Percentiles rank a stretch among this genome's conserved stretches.
These are phyloP conservation scores for Pseudoatta argentina DNA, from an alignment of 1,140 invertebrate species.

Conservation along the genomic window DNA sequence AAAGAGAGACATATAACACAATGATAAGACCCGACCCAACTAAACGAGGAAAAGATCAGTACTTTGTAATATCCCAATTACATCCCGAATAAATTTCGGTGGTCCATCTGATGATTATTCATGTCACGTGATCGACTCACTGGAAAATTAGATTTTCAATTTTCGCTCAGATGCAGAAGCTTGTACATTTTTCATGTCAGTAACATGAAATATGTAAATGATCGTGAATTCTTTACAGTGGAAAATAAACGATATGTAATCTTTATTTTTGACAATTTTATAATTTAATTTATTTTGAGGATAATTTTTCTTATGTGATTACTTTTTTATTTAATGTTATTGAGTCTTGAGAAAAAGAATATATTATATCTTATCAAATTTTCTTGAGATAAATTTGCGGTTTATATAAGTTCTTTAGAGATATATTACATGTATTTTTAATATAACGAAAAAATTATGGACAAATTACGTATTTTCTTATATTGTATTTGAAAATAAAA, in stretches of 20 bases:
- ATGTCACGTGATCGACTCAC: background rate
- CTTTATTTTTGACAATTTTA: slow-evolving; percentile 23
- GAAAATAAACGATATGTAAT: slow-evolving; percentile 7
- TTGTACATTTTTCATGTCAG: slow-evolving; percentile 16
- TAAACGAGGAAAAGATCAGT: background rate
- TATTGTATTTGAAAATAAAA: too few species aligned
- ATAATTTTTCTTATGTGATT: background rate
- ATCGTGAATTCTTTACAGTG: background rate
- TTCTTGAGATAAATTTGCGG: background rate
- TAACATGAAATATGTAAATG: slow-evolving; percentile 28
- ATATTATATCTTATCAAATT: background rate
- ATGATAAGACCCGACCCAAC: background rate
- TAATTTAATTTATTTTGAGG: background rate
- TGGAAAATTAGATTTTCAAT: slow-evolving; percentile 23
- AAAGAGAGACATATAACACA: background rate
- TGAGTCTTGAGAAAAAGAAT: background rate
- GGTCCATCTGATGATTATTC: slow-evolving; percentile 9
- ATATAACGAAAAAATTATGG: too few species aligned
- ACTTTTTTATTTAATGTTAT: background rate
- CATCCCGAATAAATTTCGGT: background rate
- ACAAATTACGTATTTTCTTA: too few species aligned
- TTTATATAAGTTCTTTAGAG: background rate
- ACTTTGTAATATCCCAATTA: background rate
- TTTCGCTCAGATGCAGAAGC: background rate
- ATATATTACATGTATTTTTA: too few species aligned